These are phyloP conservation scores for Lordiphosa clarofinis DNA, from an alignment of 1,140 invertebrate species.

Conservation along the genomic window DNA sequence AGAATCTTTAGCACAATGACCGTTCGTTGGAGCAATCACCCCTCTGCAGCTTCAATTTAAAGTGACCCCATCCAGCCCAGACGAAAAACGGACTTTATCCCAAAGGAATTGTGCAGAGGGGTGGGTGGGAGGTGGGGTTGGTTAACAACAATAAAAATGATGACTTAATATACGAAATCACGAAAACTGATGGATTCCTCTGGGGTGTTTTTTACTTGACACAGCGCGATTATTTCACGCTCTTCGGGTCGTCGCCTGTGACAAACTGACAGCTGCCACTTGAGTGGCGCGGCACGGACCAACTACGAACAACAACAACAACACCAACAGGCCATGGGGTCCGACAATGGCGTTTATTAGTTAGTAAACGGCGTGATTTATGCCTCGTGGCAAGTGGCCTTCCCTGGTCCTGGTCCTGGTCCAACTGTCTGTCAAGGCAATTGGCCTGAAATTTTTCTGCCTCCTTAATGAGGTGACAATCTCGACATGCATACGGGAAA, in stretches of 20 bases:
- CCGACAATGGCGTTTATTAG: slow-evolving; percentile 60
- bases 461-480: slow-evolving; percentile 50
- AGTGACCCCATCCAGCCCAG: slow-evolving; percentile 18
- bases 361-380: slow-evolving; percentile 73
- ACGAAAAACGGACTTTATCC: slow-evolving; percentile 19
- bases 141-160: slow-evolving; percentile 49
- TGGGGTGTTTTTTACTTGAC: slow-evolving; percentile 63
- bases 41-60: slow-evolving; percentile 39
- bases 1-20: slow-evolving; percentile 9
- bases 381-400: slow-evolving; percentile 25
- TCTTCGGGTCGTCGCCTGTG: slow-evolving; percentile 33
- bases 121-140: slow-evolving; percentile 4
- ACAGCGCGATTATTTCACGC: slow-evolving; percentile 57
- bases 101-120: slow-evolving; percentile 20
- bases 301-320: no score
- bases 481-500: slow-evolving; percentile 17
- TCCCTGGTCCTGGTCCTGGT: background rate
- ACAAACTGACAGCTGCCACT: slow-evolving; percentile 69
- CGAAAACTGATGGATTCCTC: slow-evolving; percentile 70
- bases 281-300: slow-evolving; percentile 19
- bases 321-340: slow-evolving; percentile 25
- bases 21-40: background rate
- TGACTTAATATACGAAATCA: slow-evolving; percentile 72
- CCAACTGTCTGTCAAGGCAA: slow-evolving; percentile 27
- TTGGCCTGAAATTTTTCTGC: slow-evolving; percentile 27